Evolutionary conservation across 1,140 invertebrate species (phyloP).

Genomic region (Lepidurus couesii): DNA sequence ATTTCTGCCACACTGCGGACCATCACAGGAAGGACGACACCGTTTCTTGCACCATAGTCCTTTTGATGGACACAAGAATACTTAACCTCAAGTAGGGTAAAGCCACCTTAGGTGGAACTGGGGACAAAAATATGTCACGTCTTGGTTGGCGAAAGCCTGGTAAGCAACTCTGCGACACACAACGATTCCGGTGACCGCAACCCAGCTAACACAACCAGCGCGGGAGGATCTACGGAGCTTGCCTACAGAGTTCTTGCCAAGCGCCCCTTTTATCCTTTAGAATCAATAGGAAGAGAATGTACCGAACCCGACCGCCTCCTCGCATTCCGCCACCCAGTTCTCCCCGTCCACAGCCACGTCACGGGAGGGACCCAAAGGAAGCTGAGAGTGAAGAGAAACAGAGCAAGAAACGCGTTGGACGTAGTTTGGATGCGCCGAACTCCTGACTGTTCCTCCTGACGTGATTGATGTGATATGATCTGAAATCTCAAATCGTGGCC

Average conservation of each 20-base stretch:
- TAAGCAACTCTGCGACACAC: not conserved
- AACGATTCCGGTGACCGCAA: not conserved
- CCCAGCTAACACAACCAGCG: not conserved
- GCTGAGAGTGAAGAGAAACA: not conserved
- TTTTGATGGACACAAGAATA: too few relatives aligned
- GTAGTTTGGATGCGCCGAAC: too few relatives aligned
- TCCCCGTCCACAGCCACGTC: not conserved
- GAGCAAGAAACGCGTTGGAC: too few relatives aligned
- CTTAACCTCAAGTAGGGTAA: not conserved
- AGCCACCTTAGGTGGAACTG: not conserved
- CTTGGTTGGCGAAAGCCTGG: not conserved
- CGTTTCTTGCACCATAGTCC: too few relatives aligned
- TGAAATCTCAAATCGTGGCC: too few relatives aligned
- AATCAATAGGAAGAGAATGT: constrained; percentile 17
- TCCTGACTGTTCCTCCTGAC: too few relatives aligned
- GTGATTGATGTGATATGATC: too few relatives aligned
- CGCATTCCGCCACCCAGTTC: not conserved
- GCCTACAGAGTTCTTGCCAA: constrained; percentile 9
- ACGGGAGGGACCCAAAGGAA: not conserved
- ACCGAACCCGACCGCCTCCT: not conserved
- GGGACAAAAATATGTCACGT: not conserved
- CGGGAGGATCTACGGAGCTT: not conserved
- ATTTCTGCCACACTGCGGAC: too few relatives aligned
- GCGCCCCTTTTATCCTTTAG: constrained; percentile 7
- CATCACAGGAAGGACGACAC: too few relatives aligned